A percentile compares a stretch with the other conserved stretches of the same genome.
phyloP scores from a whole-genome alignment of 1,140 invertebrate species.

The Rhopalosiphum padi region DNA sequence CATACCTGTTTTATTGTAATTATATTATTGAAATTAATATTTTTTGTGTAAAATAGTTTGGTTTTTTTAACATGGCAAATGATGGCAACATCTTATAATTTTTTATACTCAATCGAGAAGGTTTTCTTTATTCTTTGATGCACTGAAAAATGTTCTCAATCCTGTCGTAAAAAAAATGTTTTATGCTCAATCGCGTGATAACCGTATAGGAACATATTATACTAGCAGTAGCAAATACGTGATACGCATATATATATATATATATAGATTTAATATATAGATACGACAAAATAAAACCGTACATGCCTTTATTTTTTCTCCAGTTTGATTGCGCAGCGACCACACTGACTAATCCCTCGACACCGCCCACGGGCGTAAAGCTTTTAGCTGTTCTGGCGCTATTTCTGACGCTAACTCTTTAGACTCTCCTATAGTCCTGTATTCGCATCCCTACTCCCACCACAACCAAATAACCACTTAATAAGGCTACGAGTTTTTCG shows the following conservation, averaged over 20 bases:
- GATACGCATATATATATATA: no score
- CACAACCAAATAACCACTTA: neutral
- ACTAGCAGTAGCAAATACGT: no score
- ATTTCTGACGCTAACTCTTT: neutral
- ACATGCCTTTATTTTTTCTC: slow-evolving; percentile 1
- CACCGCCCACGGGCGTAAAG: neutral
- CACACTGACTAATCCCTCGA: neutral
- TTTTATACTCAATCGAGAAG: neutral
- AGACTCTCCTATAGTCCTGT: no score
- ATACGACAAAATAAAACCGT: neutral
- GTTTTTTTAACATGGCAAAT: neutral
- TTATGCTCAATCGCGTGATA: no score
- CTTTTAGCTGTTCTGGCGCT: neutral
- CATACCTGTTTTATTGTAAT: neutral
- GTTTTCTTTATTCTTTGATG: neutral
- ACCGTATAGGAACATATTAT: neutral
- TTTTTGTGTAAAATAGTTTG: neutral
- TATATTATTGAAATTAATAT: neutral
- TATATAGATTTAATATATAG: no score
- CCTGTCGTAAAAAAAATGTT: neutral
- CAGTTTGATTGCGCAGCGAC: neutral
- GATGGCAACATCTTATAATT: neutral
- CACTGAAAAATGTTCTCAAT: neutral
- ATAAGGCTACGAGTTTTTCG: neutral
- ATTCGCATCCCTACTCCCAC: no score